Evolutionary conservation across 1,140 invertebrate species (phyloP), one percentile per base, ranked within the genome.

Genomic region (Papilio dardanus): DNA sequence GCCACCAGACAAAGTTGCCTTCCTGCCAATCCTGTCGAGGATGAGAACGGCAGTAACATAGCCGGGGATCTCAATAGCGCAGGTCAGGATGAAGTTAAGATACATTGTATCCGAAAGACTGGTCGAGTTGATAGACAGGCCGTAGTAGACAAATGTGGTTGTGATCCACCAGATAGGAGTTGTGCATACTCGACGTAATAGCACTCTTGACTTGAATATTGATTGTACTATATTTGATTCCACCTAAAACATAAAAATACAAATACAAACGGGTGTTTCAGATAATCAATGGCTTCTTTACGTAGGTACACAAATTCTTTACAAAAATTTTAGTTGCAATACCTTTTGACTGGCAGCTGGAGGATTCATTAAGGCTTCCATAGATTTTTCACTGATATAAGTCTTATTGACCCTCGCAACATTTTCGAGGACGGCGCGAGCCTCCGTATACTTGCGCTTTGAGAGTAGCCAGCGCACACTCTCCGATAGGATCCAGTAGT

Each of bases 381-480:
- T 81, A 28, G 94, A 89, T 31, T 94, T 93, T 35, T 95, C 93
- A 10, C 93, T 93, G 28, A 95, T 81, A 35, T 91, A 78, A 14
- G 91, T 93, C 10, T 95, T 95, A 79, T 98, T 98, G 2, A 96
- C 93, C 77, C 90, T 93, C 0, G 96, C 95, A 10, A 95, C 95
- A 78, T 94, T 94, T 7, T 93, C 88, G 7, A 96, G 88, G n/a
- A 96, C 92, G 16, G 86, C 84, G 71, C 94, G 94, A 5, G 96
- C 95, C 78, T 96, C 94, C 1, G 95, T 93, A 46, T 95, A 95
- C 78, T 95, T 95, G 5, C 95, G 95, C 76, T 96, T 95, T 2
- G 96, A 95, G 35, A 97, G 85, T 6, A 97, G 91, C 97, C 97
- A 98, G 77, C 97, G 93, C n/a, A 96, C 92, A 30, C 95, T 96